Evolutionary conservation across 2,888 invertebrate genomes (phyloP).

Genomic region (Leucoptera coffeella): DNA sequence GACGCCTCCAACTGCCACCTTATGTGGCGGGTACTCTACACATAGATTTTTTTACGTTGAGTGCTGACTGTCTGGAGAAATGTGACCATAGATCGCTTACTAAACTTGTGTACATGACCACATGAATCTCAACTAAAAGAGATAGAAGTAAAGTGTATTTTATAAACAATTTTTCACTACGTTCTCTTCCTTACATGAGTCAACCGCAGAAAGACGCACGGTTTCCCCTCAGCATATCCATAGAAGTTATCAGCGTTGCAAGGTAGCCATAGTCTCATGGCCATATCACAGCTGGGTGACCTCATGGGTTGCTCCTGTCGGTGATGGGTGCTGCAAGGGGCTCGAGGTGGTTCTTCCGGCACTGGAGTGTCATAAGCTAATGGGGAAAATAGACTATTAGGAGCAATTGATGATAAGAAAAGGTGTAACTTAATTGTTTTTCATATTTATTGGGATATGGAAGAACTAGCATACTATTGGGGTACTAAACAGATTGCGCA

Average conservation of each 20-base stretch:
- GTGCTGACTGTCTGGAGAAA: no score
- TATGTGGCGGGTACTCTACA: no score
- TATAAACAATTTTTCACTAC: no score
- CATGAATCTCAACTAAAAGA: no score
- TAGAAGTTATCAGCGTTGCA: conserved; percentile 65
- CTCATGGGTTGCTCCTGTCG: conserved; percentile 22
- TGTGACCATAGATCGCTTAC: no score
- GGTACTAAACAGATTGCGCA: background rate
- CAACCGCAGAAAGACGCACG: conserved; percentile 73
- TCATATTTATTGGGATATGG: no score
- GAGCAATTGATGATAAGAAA: background rate
- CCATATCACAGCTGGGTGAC: conserved; percentile 24
- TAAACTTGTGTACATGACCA: no score
- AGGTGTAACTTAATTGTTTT: background rate
- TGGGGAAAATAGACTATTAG: background rate
- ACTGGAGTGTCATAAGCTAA: conserved; percentile 33
- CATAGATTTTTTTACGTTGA: no score
- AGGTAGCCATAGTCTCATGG: conserved; percentile 31
- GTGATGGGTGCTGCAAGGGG: conserved; percentile 25
- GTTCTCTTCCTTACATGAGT: conserved; percentile 59
- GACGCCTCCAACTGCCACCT: no score
- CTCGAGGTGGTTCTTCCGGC: conserved; percentile 33
- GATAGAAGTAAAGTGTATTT: no score
- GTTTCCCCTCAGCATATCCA: conserved; percentile 65
- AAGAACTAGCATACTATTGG: no score